Conservation (phyloP, 2,113 vertebrate species). For the Psittacula cyanocephala region DNA sequence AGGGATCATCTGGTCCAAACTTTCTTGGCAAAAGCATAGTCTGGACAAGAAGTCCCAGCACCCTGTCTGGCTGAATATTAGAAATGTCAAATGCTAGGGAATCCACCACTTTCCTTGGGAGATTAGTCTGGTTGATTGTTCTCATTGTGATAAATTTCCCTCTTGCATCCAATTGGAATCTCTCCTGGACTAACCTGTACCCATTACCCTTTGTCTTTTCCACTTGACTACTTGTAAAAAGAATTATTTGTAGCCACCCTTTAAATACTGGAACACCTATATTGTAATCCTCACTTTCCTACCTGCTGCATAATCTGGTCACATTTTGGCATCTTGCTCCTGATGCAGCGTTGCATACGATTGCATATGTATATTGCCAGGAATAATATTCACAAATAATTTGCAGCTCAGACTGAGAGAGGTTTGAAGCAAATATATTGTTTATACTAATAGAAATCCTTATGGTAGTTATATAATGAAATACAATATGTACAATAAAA, state of each 20-base stretch:
- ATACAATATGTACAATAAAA: neutral
- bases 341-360: neutral
- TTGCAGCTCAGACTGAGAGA: neutral
- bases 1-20: neutral
- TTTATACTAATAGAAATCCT: neutral
- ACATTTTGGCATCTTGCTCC: neutral
- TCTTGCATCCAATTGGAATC: neutral
- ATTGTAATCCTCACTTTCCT: neutral
- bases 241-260: neutral
- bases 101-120: neutral
- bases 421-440: neutral
- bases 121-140: neutral
- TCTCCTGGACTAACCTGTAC: neutral
- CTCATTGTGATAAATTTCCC: neutral
- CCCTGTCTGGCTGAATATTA: neutral
- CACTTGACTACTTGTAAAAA: neutral
- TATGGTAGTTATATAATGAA: neutral
- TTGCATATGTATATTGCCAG: neutral
- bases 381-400: neutral
- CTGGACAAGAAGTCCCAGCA: neutral
- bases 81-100: neutral
- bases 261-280: neutral
- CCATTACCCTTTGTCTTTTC: neutral
- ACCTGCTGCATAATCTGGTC: neutral
- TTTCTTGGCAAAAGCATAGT: neutral